Evolutionary conservation across 1,140 invertebrate genomes (phyloP).

Genomic region (Calephelis virginiensis): DNA sequence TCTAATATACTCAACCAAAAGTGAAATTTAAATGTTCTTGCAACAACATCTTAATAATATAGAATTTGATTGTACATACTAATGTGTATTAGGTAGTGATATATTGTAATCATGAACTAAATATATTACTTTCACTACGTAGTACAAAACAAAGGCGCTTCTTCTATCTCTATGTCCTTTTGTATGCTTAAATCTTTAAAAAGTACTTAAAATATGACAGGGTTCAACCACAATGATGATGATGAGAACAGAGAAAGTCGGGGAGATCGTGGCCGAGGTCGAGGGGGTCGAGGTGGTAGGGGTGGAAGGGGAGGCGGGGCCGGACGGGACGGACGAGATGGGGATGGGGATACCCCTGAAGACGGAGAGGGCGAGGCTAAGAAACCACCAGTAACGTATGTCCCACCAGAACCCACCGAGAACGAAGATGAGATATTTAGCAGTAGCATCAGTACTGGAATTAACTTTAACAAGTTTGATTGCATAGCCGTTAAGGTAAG

Average conservation of each 20-base stretch:
- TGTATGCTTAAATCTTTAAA: too few relatives aligned
- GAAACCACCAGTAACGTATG: slow-evolving; percentile 84
- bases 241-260: slow-evolving; percentile 23
- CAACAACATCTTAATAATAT: too few relatives aligned
- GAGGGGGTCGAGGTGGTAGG: slow-evolving; percentile 27
- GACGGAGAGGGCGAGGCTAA: slow-evolving; percentile 48
- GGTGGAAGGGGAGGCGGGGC: slow-evolving; percentile 41
- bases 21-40: too few relatives aligned
- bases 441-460: slow-evolving; percentile 85
- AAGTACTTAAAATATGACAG: background rate
- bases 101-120: too few relatives aligned
- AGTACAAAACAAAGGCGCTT: too few relatives aligned
- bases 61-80: too few relatives aligned
- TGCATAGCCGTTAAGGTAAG: slow-evolving; percentile 88
- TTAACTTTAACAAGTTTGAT: slow-evolving; percentile 94
- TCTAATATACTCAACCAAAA: too few relatives aligned
- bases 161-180: too few relatives aligned
- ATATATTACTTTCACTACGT: too few relatives aligned
- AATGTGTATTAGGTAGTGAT: too few relatives aligned
- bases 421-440: slow-evolving; percentile 87
- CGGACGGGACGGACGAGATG: slow-evolving; percentile 38
- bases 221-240: background rate
- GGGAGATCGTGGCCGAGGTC: slow-evolving; percentile 37
- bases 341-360: slow-evolving; percentile 25
- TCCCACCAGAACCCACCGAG: slow-evolving; percentile 87